Conservation (phyloP, 2,888 invertebrate species). For the Ephialtes manifestator region DNA sequence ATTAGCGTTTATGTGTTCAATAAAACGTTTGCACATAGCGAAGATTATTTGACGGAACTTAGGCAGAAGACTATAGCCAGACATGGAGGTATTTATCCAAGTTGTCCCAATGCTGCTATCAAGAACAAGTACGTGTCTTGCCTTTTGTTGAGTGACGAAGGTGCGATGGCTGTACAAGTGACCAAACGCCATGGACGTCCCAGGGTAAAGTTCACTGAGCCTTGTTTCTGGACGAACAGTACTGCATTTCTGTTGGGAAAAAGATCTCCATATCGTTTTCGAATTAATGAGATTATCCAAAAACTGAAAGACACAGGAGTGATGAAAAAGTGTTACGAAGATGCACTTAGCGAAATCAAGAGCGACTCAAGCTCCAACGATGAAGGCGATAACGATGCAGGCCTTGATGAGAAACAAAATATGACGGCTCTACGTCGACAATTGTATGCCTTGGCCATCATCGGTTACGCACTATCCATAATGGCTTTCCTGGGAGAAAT, state of each 20-base stretch:
- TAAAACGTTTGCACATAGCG: too few relatives aligned
- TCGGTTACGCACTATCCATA: conserved; percentile 35
- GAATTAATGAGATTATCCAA: conserved; percentile 2
- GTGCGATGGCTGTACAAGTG: conserved; percentile 3
- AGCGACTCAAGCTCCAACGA: not conserved
- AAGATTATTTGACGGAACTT: too few relatives aligned
- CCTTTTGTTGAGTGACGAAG: conserved; percentile 34
- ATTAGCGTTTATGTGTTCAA: too few relatives aligned
- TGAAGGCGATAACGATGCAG: not conserved
- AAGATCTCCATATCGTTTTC: conserved; percentile 45
- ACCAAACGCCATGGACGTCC: not conserved
- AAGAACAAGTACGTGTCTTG: conserved; percentile 40
- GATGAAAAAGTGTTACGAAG: not conserved
- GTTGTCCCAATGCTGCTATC: not conserved
- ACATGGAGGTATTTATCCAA: too few relatives aligned
- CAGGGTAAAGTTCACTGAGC: conserved; percentile 30
- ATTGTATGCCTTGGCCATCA: conserved; percentile 8
- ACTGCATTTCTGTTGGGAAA: conserved; percentile 44
- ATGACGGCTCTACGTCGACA: conserved; percentile 24
- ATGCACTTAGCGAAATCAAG: not conserved
- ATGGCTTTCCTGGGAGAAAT: conserved; percentile 53
- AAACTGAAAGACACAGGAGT: conserved; percentile 34
- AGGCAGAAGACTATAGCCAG: too few relatives aligned
- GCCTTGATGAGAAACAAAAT: not conserved
- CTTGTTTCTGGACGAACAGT: conserved; percentile 60